A percentile compares a stretch with the other conserved stretches of the same genome.
Evolutionary conservation across 2,113 vertebrate genomes (phyloP).

Genomic region (Sturnus vulgaris): DNA sequence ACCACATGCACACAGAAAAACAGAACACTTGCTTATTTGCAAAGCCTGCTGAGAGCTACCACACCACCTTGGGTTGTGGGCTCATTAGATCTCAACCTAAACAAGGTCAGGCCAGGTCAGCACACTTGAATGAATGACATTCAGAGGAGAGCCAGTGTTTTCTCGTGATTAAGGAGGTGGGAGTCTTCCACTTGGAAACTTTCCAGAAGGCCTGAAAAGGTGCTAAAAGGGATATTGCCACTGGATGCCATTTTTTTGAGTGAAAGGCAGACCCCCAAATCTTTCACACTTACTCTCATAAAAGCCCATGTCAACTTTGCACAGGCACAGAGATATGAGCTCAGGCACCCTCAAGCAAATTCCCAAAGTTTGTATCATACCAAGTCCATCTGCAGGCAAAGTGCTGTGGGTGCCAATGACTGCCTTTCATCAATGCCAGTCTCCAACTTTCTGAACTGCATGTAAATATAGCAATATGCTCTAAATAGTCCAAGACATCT

Average conservation of each 20-base stretch:
- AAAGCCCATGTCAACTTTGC: not conserved
- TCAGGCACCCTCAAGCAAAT: not conserved
- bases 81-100: constrained; percentile 59
- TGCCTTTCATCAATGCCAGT: not conserved
- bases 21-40: constrained; percentile 43
- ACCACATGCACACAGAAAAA: constrained; percentile 29
- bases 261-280: not conserved
- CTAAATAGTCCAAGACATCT: not conserved
- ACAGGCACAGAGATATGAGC: not conserved
- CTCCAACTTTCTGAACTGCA: not conserved
- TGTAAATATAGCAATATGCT: not conserved
- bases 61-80: constrained; percentile 12
- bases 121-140: constrained; percentile 32
- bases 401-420: not conserved
- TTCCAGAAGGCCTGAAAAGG: constrained; percentile 35
- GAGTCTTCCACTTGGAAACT: constrained; percentile 26
- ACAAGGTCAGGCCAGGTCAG: constrained; percentile 53
- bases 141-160: not conserved
- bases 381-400: not conserved
- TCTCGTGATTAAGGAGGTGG: constrained; percentile 39
- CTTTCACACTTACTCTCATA: not conserved
- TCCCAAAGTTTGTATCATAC: fast-evolving
- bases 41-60: constrained; percentile 44
- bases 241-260: not conserved
- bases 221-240: constrained; percentile 24